A percentile compares a stretch with the other conserved stretches of the same genome.
Evolutionary conservation across 2,797 vertebrate species (phyloP).

Genomic region (Phataginus tetradactyla): DNA sequence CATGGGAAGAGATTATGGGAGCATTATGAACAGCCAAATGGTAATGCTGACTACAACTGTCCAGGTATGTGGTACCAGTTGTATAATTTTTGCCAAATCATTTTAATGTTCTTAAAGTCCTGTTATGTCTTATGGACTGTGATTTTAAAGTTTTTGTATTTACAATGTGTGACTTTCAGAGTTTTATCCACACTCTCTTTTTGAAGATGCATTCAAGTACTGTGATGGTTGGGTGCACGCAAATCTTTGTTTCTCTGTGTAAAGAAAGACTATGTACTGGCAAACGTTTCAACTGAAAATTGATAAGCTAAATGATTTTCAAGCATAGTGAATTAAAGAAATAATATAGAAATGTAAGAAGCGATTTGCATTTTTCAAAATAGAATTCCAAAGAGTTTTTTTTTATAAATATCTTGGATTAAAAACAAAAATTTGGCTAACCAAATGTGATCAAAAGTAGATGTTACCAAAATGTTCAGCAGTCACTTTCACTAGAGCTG

Average conservation of each 20-base stretch:
- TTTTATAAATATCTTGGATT: background rate
- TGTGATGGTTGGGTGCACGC: background rate
- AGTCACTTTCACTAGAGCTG: background rate
- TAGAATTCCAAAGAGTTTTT: background rate
- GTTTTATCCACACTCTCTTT: background rate
- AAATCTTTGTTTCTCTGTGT: background rate
- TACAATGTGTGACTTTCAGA: background rate
- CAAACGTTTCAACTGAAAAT: background rate
- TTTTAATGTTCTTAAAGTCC: background rate
- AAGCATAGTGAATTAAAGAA: background rate
- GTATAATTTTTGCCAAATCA: background rate
- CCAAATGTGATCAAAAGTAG: background rate
- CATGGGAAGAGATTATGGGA: background rate
- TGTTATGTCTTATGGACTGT: background rate
- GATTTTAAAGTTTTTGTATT: background rate
- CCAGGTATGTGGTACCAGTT: background rate
- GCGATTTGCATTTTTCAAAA: background rate
- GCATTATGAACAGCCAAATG: background rate
- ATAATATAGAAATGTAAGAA: background rate
- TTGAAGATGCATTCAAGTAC: background rate
- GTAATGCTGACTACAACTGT: background rate
- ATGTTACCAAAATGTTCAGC: background rate
- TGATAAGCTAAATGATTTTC: background rate
- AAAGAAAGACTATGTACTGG: background rate
- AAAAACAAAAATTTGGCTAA: background rate